These are phyloP conservation scores for Sardina pilchardus DNA, from an alignment of 2,113 vertebrate species.

Conservation along the genomic window DNA sequence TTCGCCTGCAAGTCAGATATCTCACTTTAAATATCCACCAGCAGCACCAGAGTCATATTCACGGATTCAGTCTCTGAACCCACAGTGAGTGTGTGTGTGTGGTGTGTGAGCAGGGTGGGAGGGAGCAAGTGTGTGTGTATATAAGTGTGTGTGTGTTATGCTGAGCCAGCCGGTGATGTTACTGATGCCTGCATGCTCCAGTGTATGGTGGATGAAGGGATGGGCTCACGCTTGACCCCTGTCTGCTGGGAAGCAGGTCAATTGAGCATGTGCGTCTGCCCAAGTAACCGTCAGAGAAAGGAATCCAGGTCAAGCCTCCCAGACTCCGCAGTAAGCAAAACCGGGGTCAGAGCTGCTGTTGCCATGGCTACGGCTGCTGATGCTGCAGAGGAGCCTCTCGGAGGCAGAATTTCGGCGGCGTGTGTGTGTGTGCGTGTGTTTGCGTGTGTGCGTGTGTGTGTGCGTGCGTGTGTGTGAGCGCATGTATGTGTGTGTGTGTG, in stretches of 20 bases:
- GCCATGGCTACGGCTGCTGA: constrained; percentile 47
- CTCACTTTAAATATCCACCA: constrained; percentile 60
- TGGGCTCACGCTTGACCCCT: constrained; percentile 14
- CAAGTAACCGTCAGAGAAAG: constrained; percentile 24
- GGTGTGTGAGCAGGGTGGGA: constrained; percentile 32
- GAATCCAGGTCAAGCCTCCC: constrained; percentile 42
- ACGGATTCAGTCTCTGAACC: constrained; percentile 27
- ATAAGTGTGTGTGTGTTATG: neutral
- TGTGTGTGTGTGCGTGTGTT: neutral
- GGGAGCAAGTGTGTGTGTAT: neutral
- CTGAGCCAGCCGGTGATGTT: constrained; percentile 13
- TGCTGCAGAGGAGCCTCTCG: constrained; percentile 39
- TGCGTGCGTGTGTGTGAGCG: neutral
- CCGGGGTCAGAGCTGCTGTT: constrained; percentile 41
- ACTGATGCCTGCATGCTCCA: constrained; percentile 22
- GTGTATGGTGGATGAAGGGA: neutral
- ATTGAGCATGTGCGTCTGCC: constrained; percentile 7
- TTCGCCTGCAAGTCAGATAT: constrained; percentile 22
- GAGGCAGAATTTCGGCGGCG: constrained; percentile 31
- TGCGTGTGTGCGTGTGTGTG: neutral
- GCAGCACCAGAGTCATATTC: constrained; percentile 25
- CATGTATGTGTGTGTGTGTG: neutral
- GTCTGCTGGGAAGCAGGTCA: constrained; percentile 36
- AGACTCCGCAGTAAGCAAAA: constrained; percentile 23
- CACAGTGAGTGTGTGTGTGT: neutral